Base-by-base conservation (phyloP, 2,888 invertebrate species). In the Watsonalla cultraria region DNA sequence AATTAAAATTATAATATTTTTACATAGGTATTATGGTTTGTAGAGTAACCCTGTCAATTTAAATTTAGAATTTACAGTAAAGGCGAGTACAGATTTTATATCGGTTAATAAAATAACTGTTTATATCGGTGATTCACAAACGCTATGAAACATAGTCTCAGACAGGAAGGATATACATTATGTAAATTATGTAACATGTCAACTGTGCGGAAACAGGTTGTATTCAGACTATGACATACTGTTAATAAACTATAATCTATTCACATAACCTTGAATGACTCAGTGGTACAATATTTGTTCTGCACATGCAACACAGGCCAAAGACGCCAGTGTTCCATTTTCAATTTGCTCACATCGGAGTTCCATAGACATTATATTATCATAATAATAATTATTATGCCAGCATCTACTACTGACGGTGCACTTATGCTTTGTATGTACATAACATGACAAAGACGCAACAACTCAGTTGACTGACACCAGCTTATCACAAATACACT, bases 1-100 rank as follows among this genome's bases (percentile, higher is more conserved):
- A 35, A 51, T 42, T 24, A 37, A 49, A 9, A 14, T 13, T 49
- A 24, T 8, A 11, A 49, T 9, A 39, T 39, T 9, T 15, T 9
- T 49, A 49, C 14, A 37, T 8, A 39, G 42, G 42, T 49, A 37
- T 15, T 37, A 37, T 49, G 37, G 37, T 37, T 37, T 48, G 35
- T 37, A 49, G 67, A 69, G 70, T 67, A 68, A 78, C 79, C 79
- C 78, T 78, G 79, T 78, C 71, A 59, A 56, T 52, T 68, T 68
- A 61, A 66, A 67, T 74, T 77, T 73, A 77, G 72, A 74, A 76
- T 73, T 42, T 11, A 42, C 11, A 42, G 42, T 42, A 42, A 42
- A 42, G 42, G 8, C 8, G 5, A 42, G 42, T 11, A 42, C 9
- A 9, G 11, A 42, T 42, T 11, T 11, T 9, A 39, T 39, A 6